These are phyloP conservation scores for Drosophila bocqueti DNA, from an alignment of 1,140 invertebrate genomes.

Conservation along the genomic window DNA sequence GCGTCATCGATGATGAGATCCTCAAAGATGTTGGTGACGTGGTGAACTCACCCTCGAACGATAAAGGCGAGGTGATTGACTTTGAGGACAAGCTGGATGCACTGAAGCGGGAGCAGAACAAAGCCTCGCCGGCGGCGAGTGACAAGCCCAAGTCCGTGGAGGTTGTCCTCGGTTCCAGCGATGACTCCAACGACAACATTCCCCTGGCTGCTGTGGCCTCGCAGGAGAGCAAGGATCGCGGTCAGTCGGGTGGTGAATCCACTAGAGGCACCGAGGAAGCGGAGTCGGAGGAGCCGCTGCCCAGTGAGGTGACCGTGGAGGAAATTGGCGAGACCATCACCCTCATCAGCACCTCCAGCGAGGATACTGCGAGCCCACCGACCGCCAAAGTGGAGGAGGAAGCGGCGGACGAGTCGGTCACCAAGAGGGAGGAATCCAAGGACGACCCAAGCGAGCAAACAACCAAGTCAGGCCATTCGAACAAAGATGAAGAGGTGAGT, in stretches of 20 bases:
- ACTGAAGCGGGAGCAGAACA: slow-evolving; percentile 53
- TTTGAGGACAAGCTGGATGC: slow-evolving; percentile 68
- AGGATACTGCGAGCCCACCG: slow-evolving; percentile 49
- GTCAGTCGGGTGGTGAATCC: slow-evolving; percentile 25
- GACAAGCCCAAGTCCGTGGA: slow-evolving; percentile 51
- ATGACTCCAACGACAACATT: slow-evolving; percentile 77
- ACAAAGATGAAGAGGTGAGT: background rate
- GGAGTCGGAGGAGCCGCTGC: slow-evolving; percentile 39
- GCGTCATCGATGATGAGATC: slow-evolving; percentile 77
- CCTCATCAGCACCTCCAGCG: slow-evolving; percentile 65
- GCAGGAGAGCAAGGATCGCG: slow-evolving; percentile 57
- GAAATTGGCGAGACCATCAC: slow-evolving; percentile 64
- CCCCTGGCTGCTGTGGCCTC: slow-evolving; percentile 70
- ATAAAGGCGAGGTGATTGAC: slow-evolving; percentile 51
- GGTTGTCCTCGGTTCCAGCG: slow-evolving; percentile 70
- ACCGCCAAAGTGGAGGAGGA: slow-evolving; percentile 25
- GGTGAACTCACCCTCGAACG: slow-evolving; percentile 28
- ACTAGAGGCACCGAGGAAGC: slow-evolving; percentile 15
- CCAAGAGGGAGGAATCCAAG: slow-evolving; percentile 13
- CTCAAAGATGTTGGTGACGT: slow-evolving; percentile 67
- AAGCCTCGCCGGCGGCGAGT: slow-evolving; percentile 4
- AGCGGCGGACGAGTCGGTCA: background rate
- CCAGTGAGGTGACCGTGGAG: slow-evolving; percentile 52
- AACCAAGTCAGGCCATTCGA: background rate
- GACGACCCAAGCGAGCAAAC: slow-evolving; percentile 1